Percentiles rank a stretch among this genome's conserved stretches.
Conservation (phyloP, 2,888 invertebrate species). For the Mesopsocus fuscifrons region DNA sequence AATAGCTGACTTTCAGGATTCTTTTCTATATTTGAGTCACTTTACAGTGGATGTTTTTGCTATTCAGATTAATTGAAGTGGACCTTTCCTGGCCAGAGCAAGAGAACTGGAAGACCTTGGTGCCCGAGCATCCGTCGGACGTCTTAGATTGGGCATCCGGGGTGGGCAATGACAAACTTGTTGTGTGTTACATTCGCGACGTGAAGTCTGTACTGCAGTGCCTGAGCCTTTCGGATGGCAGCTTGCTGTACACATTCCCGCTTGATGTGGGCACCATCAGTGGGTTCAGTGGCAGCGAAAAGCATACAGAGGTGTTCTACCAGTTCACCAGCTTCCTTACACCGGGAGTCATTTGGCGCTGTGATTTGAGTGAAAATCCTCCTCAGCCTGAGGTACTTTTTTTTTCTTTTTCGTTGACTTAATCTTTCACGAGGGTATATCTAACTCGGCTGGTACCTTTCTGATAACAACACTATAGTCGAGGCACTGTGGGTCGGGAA, state of each 20-base stretch:
- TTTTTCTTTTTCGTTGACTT: too few species aligned
- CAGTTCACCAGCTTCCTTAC: constrained; percentile 86
- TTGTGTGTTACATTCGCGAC: constrained; percentile 79
- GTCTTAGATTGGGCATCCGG: constrained; percentile 80
- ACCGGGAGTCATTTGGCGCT: constrained; percentile 71
- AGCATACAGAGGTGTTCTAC: constrained; percentile 79
- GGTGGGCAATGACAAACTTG: constrained; percentile 67
- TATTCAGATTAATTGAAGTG: constrained; percentile 58
- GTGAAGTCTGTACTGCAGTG: constrained; percentile 27
- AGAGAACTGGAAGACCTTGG: constrained; percentile 64
- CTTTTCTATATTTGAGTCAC: too few species aligned
- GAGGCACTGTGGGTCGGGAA: too few species aligned
- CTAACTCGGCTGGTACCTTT: too few species aligned
- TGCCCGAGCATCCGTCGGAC: constrained; percentile 66
- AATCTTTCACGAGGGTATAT: too few species aligned
- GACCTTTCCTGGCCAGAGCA: constrained; percentile 51
- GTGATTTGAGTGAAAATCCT: constrained; percentile 50
- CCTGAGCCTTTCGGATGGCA: constrained; percentile 36
- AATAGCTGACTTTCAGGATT: too few species aligned
- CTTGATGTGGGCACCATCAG: constrained; percentile 74
- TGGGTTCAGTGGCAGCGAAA: constrained; percentile 67
- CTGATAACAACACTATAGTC: too few species aligned
- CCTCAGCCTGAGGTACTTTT: constrained; percentile 38
- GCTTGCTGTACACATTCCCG: constrained; percentile 49
- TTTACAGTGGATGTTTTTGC: too few species aligned